Evolutionary conservation across 2,113 vertebrate genomes (phyloP), one percentile per base, ranked within the genome.

Genomic region (Phalacrocorax brasilianus): DNA sequence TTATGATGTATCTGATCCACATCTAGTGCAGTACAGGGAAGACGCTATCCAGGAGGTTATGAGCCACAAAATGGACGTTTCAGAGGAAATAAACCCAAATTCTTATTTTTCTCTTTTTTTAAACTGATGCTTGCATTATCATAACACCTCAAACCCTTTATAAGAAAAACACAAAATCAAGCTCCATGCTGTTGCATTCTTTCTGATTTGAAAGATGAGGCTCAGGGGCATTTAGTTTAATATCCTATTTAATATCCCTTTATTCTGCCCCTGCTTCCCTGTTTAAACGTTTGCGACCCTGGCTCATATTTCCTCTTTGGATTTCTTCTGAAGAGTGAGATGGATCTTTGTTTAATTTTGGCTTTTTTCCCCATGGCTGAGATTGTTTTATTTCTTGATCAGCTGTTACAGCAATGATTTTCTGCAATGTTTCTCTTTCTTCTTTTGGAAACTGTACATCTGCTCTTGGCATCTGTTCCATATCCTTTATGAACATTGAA

Each of bases 371-470:
- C 47, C 42, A 35, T 47, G 79, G 75, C 88, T 81, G 91, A 89
- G 91, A 90, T 94, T 82, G 80, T 91, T 96, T 96, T 92, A 93
- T 94, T 96, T 88, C 79, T 93, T 47, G 44, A 93, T 97, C 91
- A 94, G 95, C 91, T 97, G 84, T 94, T 96, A 45, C 6, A 91
- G 94, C 80, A 76, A 88, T 67, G 80, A 93, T 96, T 95, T 97
- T 95, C 91, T 85, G 85, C 52, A 88, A 42, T 50, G 78, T 72
- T 88, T 95, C 44, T 78, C 44, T 82, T 53, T 88, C 74, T 88
- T 21, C 33, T 88, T 80, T 80, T 94, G 85, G 91, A 97, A 97
- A 70, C 73, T 45, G 59, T 97, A 80, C 88, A 95, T 95, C 93
- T 92, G 95, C 85, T 96, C 75, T 91, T 93, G 88, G 89, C 95